Evolutionary conservation across 2,797 vertebrate genomes (phyloP), one percentile per base, ranked within the genome.

Genomic region (Diplodus puntazzo): DNA sequence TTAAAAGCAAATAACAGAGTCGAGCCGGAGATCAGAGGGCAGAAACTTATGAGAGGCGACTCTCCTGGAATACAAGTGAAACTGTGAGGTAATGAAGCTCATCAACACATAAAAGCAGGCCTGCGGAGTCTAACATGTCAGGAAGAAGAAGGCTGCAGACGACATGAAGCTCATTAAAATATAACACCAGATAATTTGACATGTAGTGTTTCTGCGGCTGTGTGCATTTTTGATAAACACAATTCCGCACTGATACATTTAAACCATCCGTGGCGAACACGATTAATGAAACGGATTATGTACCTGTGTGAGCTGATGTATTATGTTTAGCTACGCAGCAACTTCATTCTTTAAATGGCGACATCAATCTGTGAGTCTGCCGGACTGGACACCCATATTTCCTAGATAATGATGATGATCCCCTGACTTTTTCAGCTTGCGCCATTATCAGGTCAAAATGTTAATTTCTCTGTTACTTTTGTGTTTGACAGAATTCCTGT

Each of bases 21-120:
- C 0, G 2, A 64, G 27, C n/a, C 2, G 53, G 18, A 69, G 58
- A 73, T 64, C 62, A 79, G 58, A 68, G 20, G 63, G n/a, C 39
- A n/a, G 49, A 54, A 43, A 63, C 12, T 20, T 46, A 3, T 21
- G 53, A n/a, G 3, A 67, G 45, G 34, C 0, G 21, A 46, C n/a
- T 62, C 60, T 48, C 6, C 64, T 48, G 64, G 34, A 73, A 49
- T 42, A 49, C 23, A 18, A 76, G 30, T 9, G 58, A 60, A 81
- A 75, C 54, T 50, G 42, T 9, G 2, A 59, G 60, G 27, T 46
- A 60, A 68, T 54, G 21, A 73, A 68, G 49, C 62, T 73, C 58
- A 69, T 70, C 50, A 77, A 9, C 23, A 45, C 57, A 54, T 58
- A 11, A 66, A 79, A 61, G 63, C 10, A 48, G 16, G 23, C 25